A percentile compares a stretch with the other conserved stretches of the same genome.
Evolutionary conservation across 1,140 invertebrate genomes (phyloP).

Genomic region (Drosophila obscura): DNA sequence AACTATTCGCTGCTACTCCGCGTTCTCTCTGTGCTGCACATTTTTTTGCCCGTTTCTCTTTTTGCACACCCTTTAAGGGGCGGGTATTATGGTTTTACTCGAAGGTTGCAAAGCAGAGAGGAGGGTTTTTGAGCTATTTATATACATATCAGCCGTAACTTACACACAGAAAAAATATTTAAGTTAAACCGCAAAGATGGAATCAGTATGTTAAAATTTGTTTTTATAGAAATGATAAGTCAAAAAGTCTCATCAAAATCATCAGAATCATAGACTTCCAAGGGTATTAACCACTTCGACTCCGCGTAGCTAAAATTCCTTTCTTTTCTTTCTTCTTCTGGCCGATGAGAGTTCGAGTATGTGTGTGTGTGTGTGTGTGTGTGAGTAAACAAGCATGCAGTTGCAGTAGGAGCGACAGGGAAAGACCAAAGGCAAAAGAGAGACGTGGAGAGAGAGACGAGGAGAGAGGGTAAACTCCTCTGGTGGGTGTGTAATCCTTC

Average conservation of each 20-base stretch:
- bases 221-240: neutral
- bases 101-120: neutral
- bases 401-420: conserved; percentile 2
- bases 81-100: neutral
- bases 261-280: too few species aligned
- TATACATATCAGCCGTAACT: too few species aligned
- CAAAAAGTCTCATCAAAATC: too few species aligned
- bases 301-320: conserved; percentile 1
- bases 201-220: too few species aligned
- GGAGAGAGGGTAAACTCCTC: conserved; percentile 1
- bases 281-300: too few species aligned
- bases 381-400: conserved; percentile 35
- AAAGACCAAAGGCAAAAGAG: neutral
- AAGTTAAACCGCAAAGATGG: too few species aligned
- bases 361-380: conserved; percentile 16
- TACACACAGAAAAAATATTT: too few species aligned
- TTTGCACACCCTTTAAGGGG: too few species aligned
- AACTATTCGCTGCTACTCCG: conserved; percentile 43
- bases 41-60: conserved; percentile 42
- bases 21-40: conserved; percentile 71
- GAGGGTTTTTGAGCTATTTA: neutral
- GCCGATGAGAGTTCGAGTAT: conserved; percentile 17
- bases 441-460: neutral
- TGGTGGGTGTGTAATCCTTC: conserved; percentile 65
- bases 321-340: conserved; percentile 42